phyloP scores from a whole-genome alignment of 2,888 invertebrate species.

The Dione juno region DNA sequence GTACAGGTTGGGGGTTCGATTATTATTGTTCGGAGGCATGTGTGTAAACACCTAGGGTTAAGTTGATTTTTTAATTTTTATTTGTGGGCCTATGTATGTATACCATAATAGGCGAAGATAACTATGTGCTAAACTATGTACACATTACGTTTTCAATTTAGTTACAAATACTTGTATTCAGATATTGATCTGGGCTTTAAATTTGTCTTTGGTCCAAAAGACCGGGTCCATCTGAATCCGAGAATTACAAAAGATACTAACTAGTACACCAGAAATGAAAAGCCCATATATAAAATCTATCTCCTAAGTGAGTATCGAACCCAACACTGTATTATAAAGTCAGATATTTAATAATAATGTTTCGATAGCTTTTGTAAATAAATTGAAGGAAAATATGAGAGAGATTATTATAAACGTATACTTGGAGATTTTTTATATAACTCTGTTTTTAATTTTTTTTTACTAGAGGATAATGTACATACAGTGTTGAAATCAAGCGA shows the following conservation, averaged over 20 bases:
- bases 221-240: no score
- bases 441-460: no score
- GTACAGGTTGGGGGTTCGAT: neutral
- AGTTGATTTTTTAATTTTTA: no score
- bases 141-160: no score
- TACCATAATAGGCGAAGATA: no score
- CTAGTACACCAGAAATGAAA: neutral
- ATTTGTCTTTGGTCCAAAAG: no score
- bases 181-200: no score
- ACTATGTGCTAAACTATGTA: no score
- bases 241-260: no score
- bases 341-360: neutral
- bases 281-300: neutral
- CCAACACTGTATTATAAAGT: neutral
- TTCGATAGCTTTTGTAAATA: neutral
- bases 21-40: neutral
- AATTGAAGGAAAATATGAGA: neutral
- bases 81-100: no score
- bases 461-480: no score
- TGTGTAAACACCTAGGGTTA: neutral
- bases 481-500: neutral
- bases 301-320: neutral
- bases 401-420: neutral
- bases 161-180: no score
- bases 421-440: neutral